These are phyloP conservation scores for Suillia variegata DNA, from an alignment of 2,888 invertebrate species.

Conservation along the genomic window DNA sequence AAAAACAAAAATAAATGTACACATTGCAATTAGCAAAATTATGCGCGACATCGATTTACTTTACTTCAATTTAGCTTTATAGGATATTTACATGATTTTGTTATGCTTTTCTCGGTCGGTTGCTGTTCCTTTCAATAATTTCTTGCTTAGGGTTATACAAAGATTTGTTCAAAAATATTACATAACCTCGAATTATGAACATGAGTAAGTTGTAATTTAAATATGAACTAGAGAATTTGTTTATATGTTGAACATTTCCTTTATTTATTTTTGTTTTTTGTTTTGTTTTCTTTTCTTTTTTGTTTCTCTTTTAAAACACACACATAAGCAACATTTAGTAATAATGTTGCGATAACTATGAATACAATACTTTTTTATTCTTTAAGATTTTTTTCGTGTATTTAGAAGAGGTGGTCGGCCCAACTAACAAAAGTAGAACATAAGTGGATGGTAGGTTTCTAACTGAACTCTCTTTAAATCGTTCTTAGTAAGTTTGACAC, in stretches of 20 bases:
- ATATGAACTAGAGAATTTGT: too few relatives aligned
- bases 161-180: too few relatives aligned
- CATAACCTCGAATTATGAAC: background rate
- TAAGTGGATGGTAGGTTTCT: too few relatives aligned
- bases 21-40: conserved; percentile 4
- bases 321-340: conserved; percentile 11
- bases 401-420: conserved; percentile 21
- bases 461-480: too few relatives aligned
- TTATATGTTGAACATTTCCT: too few relatives aligned
- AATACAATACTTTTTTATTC: conserved; percentile 14
- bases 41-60: too few relatives aligned
- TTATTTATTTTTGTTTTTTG: too few relatives aligned
- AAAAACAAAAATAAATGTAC: background rate
- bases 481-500: too few relatives aligned
- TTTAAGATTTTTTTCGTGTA: conserved; percentile 5
- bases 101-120: background rate
- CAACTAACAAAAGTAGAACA: too few relatives aligned
- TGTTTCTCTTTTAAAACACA: conserved; percentile 16
- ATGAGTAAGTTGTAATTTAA: too few relatives aligned
- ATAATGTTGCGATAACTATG: conserved; percentile 10
- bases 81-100: background rate
- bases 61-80: too few relatives aligned
- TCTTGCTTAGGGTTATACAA: too few relatives aligned
- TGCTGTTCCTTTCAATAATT: background rate
- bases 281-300: background rate